These are phyloP conservation scores for Ephestia elutella DNA, from an alignment of 1,140 invertebrate genomes.

Conservation along the genomic window DNA sequence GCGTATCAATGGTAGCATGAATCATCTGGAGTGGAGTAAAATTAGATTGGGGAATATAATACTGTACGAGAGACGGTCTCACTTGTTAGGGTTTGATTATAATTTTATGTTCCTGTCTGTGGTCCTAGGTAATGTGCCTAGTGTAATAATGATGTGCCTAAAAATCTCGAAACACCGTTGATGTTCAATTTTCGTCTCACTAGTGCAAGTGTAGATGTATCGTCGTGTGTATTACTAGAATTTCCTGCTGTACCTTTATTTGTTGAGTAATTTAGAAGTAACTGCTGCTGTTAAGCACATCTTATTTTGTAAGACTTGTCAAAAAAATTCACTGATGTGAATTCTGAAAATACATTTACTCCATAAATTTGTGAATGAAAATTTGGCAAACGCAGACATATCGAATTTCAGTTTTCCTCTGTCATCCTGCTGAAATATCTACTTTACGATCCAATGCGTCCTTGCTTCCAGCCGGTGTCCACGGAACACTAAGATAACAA, in stretches of 20 bases:
- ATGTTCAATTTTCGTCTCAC: too few species aligned
- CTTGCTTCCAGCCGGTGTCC: background rate
- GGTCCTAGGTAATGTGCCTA: too few species aligned
- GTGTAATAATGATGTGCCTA: too few species aligned
- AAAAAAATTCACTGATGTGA: background rate
- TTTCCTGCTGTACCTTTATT: too few species aligned
- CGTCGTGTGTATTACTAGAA: too few species aligned
- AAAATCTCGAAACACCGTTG: too few species aligned
- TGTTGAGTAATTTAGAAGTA: too few species aligned
- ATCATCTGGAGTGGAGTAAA: conserved; percentile 33
- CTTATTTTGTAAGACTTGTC: conserved; percentile 5
- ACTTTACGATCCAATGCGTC: background rate
- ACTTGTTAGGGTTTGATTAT: background rate
- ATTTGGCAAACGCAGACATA: conserved; percentile 4
- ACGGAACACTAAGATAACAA: background rate
- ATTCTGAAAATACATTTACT: background rate
- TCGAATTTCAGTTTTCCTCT: background rate
- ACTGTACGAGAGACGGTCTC: conserved; percentile 8
- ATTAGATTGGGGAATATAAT: conserved; percentile 27
- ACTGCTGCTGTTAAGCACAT: too few species aligned
- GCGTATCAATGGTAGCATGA: conserved; percentile 41
- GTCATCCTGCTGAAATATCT: background rate
- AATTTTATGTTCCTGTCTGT: too few species aligned
- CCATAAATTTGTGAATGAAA: background rate
- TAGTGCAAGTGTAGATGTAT: too few species aligned